These are phyloP conservation scores for Lucilia cuprina DNA, from an alignment of 1,140 invertebrate genomes.

Conservation along the genomic window DNA sequence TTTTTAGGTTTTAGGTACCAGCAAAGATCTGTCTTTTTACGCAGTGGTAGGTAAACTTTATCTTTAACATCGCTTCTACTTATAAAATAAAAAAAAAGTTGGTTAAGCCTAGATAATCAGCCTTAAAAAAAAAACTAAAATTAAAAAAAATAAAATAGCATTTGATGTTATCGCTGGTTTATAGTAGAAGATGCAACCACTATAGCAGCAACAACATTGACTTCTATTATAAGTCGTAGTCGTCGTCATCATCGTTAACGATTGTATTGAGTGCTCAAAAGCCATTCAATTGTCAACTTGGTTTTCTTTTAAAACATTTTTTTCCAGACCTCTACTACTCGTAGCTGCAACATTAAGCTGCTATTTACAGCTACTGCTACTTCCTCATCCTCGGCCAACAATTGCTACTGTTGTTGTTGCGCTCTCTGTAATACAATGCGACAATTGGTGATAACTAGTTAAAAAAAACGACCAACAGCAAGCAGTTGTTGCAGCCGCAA, in stretches of 20 bases:
- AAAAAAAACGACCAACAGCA: background rate
- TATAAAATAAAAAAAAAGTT: background rate
- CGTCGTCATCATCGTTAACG: constrained; percentile 20
- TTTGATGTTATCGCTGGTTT: constrained; percentile 27
- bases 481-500: background rate
- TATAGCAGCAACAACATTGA: background rate
- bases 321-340: too few species aligned
- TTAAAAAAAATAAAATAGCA: background rate
- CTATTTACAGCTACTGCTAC: background rate
- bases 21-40: constrained; percentile 21
- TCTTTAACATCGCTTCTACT: constrained; percentile 16
- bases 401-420: background rate
- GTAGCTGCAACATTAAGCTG: background rate
- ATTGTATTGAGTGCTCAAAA: constrained; percentile 32
- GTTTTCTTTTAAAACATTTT: background rate
- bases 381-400: background rate
- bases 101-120: constrained; percentile 19
- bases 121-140: background rate
- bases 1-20: background rate
- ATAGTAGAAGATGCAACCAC: background rate
- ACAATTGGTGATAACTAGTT: constrained; percentile 35
- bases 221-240: constrained; percentile 28
- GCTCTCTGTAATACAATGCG: constrained; percentile 11
- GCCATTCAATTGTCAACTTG: constrained; percentile 32
- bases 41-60: constrained; percentile 27